Evolutionary conservation across 2,113 vertebrate species (phyloP).

Genomic region (Gobio gobio): DNA sequence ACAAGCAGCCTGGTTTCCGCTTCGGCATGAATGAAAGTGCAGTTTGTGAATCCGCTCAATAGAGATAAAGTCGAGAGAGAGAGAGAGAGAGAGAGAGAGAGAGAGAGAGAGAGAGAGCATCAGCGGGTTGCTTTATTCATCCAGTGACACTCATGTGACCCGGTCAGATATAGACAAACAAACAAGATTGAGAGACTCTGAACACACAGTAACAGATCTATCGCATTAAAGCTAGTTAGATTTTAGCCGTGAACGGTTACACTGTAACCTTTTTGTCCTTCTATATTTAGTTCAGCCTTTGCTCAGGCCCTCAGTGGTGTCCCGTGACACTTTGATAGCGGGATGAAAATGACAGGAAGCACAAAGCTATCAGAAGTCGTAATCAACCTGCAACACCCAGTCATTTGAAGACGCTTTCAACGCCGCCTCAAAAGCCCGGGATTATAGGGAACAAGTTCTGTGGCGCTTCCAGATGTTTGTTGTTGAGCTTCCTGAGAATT

Average conservation of each 20-base stretch:
- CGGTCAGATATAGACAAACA: conserved; percentile 71
- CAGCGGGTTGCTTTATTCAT: conserved; percentile 46
- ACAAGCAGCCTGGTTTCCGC: conserved; percentile 45
- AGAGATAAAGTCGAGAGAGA: conserved; percentile 71
- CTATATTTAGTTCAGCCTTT: conserved; percentile 11
- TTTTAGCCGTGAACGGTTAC: conserved; percentile 13
- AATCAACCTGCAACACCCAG: conserved; percentile 34
- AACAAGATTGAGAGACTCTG: conserved; percentile 18
- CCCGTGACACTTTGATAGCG: conserved; percentile 26
- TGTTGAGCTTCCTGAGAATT: background rate
- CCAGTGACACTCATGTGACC: conserved; percentile 74
- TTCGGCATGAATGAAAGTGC: conserved; percentile 69
- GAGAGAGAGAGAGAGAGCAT: conserved; percentile 65
- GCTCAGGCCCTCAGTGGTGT: background rate
- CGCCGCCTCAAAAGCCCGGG: background rate
- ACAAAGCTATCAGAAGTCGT: conserved; percentile 20
- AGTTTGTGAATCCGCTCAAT: conserved; percentile 52
- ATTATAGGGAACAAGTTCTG: conserved; percentile 29
- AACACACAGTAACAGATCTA: conserved; percentile 19
- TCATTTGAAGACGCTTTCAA: conserved; percentile 12
- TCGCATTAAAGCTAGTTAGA: conserved; percentile 10
- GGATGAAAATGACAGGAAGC: conserved; percentile 22
- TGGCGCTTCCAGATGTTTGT: conserved; percentile 6
- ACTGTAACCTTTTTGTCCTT: conserved; percentile 35
- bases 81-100: conserved; percentile 67